phyloP scores from a whole-genome alignment of 2,888 invertebrate species.

The Chironomus tentans region DNA sequence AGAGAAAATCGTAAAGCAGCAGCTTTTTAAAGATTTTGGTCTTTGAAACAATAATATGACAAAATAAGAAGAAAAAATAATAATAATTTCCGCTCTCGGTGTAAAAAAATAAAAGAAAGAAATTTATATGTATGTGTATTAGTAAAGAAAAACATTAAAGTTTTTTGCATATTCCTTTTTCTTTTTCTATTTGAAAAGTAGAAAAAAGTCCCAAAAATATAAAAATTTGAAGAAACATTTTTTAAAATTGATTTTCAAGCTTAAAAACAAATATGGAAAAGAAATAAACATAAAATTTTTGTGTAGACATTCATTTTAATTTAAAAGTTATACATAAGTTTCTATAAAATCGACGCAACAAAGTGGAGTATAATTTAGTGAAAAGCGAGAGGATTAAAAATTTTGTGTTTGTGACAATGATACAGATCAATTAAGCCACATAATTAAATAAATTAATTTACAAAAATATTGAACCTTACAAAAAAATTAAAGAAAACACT shows the following conservation, averaged over 20 bases:
- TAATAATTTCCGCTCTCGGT: conserved; percentile 10
- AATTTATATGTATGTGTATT: neutral
- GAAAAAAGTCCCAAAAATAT: neutral
- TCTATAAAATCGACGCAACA: too few species aligned
- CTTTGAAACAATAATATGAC: neutral
- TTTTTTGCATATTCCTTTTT: neutral
- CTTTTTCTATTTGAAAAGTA: neutral
- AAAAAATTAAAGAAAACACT: too few species aligned
- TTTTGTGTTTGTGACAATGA: too few species aligned
- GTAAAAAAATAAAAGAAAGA: neutral
- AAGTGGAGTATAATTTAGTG: too few species aligned
- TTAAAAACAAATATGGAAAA: too few species aligned
- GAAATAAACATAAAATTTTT: too few species aligned
- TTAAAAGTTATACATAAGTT: too few species aligned
- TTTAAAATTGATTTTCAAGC: neutral
- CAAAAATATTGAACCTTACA: too few species aligned
- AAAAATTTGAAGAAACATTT: neutral
- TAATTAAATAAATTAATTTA: too few species aligned
- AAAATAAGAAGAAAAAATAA: neutral
- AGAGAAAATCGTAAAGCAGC: neutral
- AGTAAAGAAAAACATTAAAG: conserved; percentile 23
- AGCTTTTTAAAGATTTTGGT: neutral
- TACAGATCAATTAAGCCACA: too few species aligned
- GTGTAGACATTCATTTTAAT: too few species aligned
- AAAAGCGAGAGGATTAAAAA: too few species aligned